phyloP scores from a whole-genome alignment of 1,140 invertebrate genomes.

The Drosophila punjabiensis region DNA sequence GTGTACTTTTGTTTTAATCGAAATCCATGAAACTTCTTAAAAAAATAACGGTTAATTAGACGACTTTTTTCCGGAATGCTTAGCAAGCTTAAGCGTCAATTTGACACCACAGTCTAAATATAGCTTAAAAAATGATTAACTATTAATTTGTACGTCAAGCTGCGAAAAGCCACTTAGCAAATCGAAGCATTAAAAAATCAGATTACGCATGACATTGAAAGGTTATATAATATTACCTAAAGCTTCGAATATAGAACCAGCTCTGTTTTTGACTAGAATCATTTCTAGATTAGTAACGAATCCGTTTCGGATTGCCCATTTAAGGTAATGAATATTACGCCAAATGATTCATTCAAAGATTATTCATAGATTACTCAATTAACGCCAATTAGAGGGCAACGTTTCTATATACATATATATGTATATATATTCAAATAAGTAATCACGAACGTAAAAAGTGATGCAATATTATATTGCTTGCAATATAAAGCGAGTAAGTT shows the following conservation, averaged over 20 bases:
- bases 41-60: neutral
- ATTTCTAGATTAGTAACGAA: constrained; percentile 22
- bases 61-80: too few relatives aligned
- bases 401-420: neutral
- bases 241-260: neutral
- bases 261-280: neutral
- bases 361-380: constrained; percentile 55
- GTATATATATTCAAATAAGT: constrained; percentile 9
- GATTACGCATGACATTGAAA: neutral
- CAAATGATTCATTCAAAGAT: constrained; percentile 40
- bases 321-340: constrained; percentile 33
- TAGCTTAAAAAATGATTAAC: neutral
- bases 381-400: constrained; percentile 36
- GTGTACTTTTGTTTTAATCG: neutral
- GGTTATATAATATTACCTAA: constrained; percentile 3
- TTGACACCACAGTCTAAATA: neutral
- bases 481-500: neutral
- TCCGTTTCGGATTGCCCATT: constrained; percentile 8
- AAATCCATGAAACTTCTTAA: neutral
- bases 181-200: constrained; percentile 4
- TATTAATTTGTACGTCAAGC: neutral
- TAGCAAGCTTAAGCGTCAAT: neutral
- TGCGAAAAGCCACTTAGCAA: constrained; percentile 5
- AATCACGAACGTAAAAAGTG: constrained; percentile 29
- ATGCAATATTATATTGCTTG: constrained; percentile 25